Base-by-base conservation (phyloP, 2,888 invertebrate genomes). In the Oligia fasciuncula region DNA sequence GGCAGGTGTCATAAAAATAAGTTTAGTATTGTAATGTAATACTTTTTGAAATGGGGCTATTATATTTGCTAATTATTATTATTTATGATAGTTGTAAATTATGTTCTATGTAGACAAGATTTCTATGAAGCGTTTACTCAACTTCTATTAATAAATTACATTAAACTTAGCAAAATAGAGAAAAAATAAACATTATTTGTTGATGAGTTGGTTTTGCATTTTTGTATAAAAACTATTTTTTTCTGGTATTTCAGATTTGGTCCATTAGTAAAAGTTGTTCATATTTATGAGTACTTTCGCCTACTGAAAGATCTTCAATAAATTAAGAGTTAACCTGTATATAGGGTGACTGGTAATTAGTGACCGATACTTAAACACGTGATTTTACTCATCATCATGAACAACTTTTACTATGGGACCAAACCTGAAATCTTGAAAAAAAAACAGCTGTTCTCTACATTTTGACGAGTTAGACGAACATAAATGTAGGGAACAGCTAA, bases 21-120 rank as follows among this genome's bases (percentile, higher is more conserved):
- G 57, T 85, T 87, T 81, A 89, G 79, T 85, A 80, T 82, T 84
- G 88, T 86, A 89, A 88, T 84, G 57, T 74, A 84, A 88, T 89
- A 88, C 86, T 79, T 87, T 89, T 77, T 73, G 78, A 76, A 86
- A 89, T 88, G 74, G 80, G 72, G 68, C 86, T 78, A 80, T 85
- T 84, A 87, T 82, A 72, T 80, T 88, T 75, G 79, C 82, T 87
- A 88, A 88, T 88, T 86, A 89, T 87, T 84, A 62, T 87, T 81
- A 86, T 88, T 88, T 88, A 88, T 87, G 77, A 76, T 19, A 29
- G 57, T 66, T 78, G 74, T 88, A 88, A 89, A 89, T 84, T 72
- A 86, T 75, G 40, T 78, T 74, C 17, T 65, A 69, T 66, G 74
- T 72, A 66, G 78, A 86, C 78, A 83, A 66, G 43, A 49, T 57